Base-by-base conservation (phyloP, 2,888 invertebrate genomes). In the Dinocampus coccinellae region DNA sequence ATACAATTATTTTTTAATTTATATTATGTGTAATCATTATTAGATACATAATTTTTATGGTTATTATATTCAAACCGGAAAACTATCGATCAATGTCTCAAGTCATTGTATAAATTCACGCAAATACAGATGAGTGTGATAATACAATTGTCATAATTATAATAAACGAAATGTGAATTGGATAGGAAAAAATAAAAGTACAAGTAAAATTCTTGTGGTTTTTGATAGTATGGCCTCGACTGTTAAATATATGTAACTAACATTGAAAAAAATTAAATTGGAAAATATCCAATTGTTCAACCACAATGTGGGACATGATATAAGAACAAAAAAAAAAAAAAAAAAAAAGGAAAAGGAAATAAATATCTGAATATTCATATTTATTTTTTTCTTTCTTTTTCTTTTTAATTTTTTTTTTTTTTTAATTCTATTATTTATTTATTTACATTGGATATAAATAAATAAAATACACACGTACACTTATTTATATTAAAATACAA, bases 71-170 rank as follows among this genome's bases (percentile, higher is more conserved):
- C 22, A 52, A 68, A 68, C 68, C 68, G 68, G 68, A 68, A 68
- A 68, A 68, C 68, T 10, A 68, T 68, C 60, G 42, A 68, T 68
- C 68, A 68, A 52, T 47, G 68, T 68, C 52, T 33, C 29, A 7
- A 67, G 33, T 20, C 22, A 61, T 22, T 20, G 29, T 20, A 60
- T 26, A 13, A 13, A 11, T 55, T 6, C 10, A n/a, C 9, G 26
- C 24, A n/a, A n/a, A n/a, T n/a, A n/a, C n/a, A n/a, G n/a, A n/a
- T n/a, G n/a, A n/a, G n/a, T n/a, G n/a, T n/a, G 24, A 55, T 55
- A 24, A 55, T 55, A 55, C 26, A 55, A 55, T 55, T 55, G n/a
- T 26, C 13, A 2, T 26, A 22, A n/a, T 55, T 24, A 55, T 55
- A 29, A n/a, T 26, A 55, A 26, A 55, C 55, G 24, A 55, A 24